phyloP scores from a whole-genome alignment of 2,888 invertebrate species.

The Drosophila flavopinicola region DNA sequence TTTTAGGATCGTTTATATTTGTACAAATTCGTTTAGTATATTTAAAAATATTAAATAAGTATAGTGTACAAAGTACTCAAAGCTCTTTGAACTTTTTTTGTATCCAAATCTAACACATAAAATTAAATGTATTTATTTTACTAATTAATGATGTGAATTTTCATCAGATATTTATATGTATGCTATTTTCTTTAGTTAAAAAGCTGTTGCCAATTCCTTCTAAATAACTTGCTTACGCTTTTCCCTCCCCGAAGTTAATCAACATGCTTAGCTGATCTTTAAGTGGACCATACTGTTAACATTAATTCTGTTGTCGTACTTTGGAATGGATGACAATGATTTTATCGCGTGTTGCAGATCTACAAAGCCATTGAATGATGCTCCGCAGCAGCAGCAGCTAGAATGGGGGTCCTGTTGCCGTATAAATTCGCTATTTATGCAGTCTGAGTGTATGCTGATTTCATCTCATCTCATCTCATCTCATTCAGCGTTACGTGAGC shows the following conservation, averaged over 20 bases:
- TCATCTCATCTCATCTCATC: slow-evolving; percentile 82
- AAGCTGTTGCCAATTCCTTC: too few relatives aligned
- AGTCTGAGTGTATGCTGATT: slow-evolving; percentile 81
- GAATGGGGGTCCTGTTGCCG: slow-evolving; percentile 41
- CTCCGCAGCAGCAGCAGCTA: slow-evolving; percentile 17
- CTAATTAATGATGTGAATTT: too few relatives aligned
- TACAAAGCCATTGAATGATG: slow-evolving; percentile 43
- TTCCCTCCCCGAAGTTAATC: background rate
- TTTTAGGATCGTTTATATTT: too few relatives aligned
- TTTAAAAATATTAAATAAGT: too few relatives aligned
- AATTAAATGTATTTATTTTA: too few relatives aligned
- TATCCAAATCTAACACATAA: too few relatives aligned
- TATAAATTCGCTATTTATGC: slow-evolving; percentile 81
- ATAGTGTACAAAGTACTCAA: too few relatives aligned
- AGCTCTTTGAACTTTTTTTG: too few relatives aligned
- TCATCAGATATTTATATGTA: too few relatives aligned
- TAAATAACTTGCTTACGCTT: background rate
- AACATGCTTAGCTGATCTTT: slow-evolving; percentile 2
- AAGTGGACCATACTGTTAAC: slow-evolving; percentile 2
- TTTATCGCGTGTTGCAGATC: slow-evolving; percentile 66
- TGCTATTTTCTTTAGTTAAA: too few relatives aligned
- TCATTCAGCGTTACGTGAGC: slow-evolving; percentile 80
- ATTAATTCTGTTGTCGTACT: background rate
- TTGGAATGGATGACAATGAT: slow-evolving; percentile 31
- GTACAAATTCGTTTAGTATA: too few relatives aligned